Evolutionary conservation across 2,888 invertebrate species (phyloP), one percentile per base, ranked within the genome.

Genomic region (Metacarcinus magister): DNA sequence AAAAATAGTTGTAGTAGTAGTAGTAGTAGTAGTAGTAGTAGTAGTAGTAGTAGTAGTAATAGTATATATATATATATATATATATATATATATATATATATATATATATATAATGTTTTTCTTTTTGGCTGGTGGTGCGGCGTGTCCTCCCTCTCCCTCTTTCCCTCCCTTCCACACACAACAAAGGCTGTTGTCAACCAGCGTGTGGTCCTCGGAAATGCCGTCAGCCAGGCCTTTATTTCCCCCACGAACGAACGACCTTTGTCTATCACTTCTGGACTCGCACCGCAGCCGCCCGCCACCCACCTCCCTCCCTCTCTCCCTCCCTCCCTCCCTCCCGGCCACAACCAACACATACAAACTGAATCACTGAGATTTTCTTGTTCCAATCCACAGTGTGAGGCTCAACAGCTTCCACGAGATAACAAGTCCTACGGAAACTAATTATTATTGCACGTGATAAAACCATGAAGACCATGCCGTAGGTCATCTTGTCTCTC

Each of bases 61-160:
- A 54, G 16, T 54, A 75, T 93, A 75, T 75, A 75, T 93, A 75
- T 93, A 75, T 93, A 75, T 93, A 75, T 93, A 43, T 94, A 43
- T 94, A 43, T 94, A 67, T 94, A 43, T 94, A 43, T 94, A 44
- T 94, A 43, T 75, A 43, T 94, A 43, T 75, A 67, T 82, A 43
- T 75, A 43, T 94, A 43, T 94, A 32, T 94, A 43, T 43, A 67
- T 94, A 67, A 44, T 19, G n/a, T 44, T n/a, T 44, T 23, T 19
- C 44, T 44, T 44, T 46, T 91, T 32, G 16, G n/a, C 44, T 82
- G 32, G 32, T 28, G 44, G 44, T 8, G 44, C 16, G 10, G 5
- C 44, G 44, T 46, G 28, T n/a, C 5, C 23, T 46, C 44, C 46
- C 44, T 32, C 91, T 19, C 46, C 23, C 91, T 43, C 44, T 43